Evolutionary conservation across 2,113 vertebrate species (phyloP), one percentile per base, ranked within the genome.

Genomic region (Numenius arquata): DNA sequence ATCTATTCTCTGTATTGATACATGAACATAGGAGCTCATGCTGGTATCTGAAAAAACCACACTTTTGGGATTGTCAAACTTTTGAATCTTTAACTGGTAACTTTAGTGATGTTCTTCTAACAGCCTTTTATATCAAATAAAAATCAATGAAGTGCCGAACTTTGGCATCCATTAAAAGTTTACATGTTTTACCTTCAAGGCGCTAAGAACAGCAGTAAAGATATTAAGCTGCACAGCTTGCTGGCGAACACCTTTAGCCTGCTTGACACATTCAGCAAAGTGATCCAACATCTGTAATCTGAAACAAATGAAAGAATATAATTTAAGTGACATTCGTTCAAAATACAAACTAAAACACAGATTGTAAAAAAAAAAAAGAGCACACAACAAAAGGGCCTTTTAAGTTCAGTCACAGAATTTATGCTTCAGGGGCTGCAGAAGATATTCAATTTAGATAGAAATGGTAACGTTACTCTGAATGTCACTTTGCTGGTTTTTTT

Each of bases 261-360:
- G 99, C 95, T 99, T 99, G 86, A 99, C 99, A 93, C 99, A 99
- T 96, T 99, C 99, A 27, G 99, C 99, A 98, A 99, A 99, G 96
- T 99, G 99, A 97, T 99, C 99, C 96, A 99, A 98, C 99, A 99
- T 99, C 94, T 99, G 99, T 68, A 99, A 97, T 90, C 99, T 99
- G 83, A 53, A 96, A 88, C 34, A 97, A 81, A 25, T 68, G n/a
- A 81, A 94, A 85, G 32, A 89, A 87, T 7, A 47, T 61, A 16
- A 84, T 66, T 68, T 47, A 87, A 80, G 20, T 32, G 4, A 88
- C 4, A 50, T 14, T 58, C 22, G 67, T 70, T 53, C 56, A 87
- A 94, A 96, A 83, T 15, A 52, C 21, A 82, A 85, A 79, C 15
- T 36, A 45, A 79, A 80, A 55, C n/a, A 89, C 21, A 78, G 47